Evolutionary conservation across 1,140 invertebrate species (phyloP), one percentile per base, ranked within the genome.

Genomic region (Tribolium castaneum): DNA sequence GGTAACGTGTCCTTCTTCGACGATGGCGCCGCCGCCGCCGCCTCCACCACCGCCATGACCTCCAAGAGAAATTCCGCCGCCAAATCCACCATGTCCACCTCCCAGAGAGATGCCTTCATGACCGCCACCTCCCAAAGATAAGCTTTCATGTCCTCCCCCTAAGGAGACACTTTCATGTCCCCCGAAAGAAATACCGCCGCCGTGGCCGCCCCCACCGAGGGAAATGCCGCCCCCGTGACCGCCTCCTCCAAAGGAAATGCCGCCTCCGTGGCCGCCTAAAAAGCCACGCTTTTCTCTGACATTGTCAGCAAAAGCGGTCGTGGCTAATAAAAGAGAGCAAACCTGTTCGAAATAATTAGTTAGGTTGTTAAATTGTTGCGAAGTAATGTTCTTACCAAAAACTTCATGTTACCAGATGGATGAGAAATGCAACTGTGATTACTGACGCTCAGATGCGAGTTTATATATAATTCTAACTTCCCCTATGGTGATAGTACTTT

Each of bases 1-100:
- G 78, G 82, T 81, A 25, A 81, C 59, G n/a, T 80, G 77, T 9
- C 76, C 76, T 35, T 79, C 70, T 9, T 72, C 30, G 4, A 75
- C 62, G 19, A 51, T 16, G 51, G 76, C 76, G n/a, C 77, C 79
- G 5, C 74, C 71, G 14, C 78, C 75, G 13, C 49, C 50, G 10
- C 62, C 34, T 6, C 70, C 45, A 71, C 79, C 79, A 51, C 54
- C 39, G 6, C 78, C 80, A 16, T 72, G 25, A 35, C 75, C 78
- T 2, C 49, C 39, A 1, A 45, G 39, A 10, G 39, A 45, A 45
- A 45, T 45, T 45, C 39, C 39, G 0, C 39, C 39, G 7, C 39
- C 39, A 45, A 45, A 45, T 10, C 39, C 13, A 12, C 80, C 77
- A 56, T 56, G 34, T 25, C 74, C 78, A n/a, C 19, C 52, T 45